Evolutionary conservation across 2,888 invertebrate genomes (phyloP).

Genomic region (Maniola hyperantus): DNA sequence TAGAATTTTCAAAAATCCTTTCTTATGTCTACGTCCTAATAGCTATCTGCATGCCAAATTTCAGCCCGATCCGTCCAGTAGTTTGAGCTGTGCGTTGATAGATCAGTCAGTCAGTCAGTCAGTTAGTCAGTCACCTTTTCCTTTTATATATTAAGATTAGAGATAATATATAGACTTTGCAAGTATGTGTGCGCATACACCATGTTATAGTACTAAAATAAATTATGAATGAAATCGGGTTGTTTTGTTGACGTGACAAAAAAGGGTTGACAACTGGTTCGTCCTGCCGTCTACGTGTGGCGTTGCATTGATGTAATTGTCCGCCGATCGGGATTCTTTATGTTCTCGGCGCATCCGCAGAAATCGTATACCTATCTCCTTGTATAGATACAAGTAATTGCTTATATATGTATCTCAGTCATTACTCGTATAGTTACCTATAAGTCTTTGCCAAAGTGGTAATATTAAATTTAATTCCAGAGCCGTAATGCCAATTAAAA

Average conservation of each 20-base stretch:
- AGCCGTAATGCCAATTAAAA: no score
- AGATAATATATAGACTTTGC: no score
- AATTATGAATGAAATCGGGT: constrained; percentile 74
- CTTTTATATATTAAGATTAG: no score
- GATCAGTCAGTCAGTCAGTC: no score
- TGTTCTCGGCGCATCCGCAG: constrained; percentile 46
- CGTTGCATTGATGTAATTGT: constrained; percentile 73
- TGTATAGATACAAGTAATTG: constrained; percentile 25
- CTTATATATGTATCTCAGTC: background rate
- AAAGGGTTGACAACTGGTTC: constrained; percentile 71
- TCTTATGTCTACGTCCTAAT: no score
- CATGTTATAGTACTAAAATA: constrained; percentile 46
- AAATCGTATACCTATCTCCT: constrained; percentile 48
- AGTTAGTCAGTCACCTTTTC: no score
- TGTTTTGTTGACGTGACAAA: constrained; percentile 63
- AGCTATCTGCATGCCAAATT: no score
- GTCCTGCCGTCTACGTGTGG: constrained; percentile 66
- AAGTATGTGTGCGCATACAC: background rate
- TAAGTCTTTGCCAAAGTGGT: no score
- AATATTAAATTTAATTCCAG: no score
- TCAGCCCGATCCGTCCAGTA: no score
- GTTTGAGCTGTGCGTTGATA: no score
- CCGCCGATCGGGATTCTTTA: constrained; percentile 50
- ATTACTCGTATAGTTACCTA: constrained; percentile 35
- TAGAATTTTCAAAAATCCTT: no score